Percentiles rank a stretch among this genome's conserved stretches.
phyloP scores from a whole-genome alignment of 2,888 invertebrate species.

The Empis stercorea region DNA sequence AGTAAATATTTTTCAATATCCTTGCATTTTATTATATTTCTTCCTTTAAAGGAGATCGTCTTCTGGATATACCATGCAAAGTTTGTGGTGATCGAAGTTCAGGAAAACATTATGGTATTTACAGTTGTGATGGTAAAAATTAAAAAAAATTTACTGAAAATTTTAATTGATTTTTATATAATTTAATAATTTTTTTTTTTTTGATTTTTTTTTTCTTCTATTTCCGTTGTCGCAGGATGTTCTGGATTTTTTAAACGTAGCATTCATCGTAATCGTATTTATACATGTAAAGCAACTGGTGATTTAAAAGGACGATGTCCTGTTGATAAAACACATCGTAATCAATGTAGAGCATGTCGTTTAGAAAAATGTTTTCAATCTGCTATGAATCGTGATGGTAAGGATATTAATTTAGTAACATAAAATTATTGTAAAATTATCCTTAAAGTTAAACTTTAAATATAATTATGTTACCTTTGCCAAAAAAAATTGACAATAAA shows the following conservation, averaged over 20 bases:
- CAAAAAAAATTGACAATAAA: no score
- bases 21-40: neutral
- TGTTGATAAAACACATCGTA: slow-evolving; percentile 92
- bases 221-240: no score
- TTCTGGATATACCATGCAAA: slow-evolving; percentile 96
- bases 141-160: no score
- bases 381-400: slow-evolving; percentile 97
- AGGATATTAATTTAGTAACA: slow-evolving; percentile 38
- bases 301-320: slow-evolving; percentile 87
- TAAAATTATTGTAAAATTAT: no score
- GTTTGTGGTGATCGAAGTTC: slow-evolving; percentile 98
- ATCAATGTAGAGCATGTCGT: slow-evolving; percentile 92
- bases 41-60: slow-evolving; percentile 68
- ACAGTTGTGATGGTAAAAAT: slow-evolving; percentile 91
- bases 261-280: slow-evolving; percentile 89
- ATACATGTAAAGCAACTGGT: slow-evolving; percentile 93
- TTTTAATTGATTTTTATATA: neutral
- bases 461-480: no score
- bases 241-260: slow-evolving; percentile 94
- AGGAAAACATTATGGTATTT: slow-evolving; percentile 99
- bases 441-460: neutral
- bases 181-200: slow-evolving; percentile 8
- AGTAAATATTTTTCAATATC: no score
- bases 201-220: no score
- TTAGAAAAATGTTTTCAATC: slow-evolving; percentile 92